These are phyloP conservation scores for Coracopsis vasa DNA, from an alignment of 2,113 vertebrate species.

Conservation along the genomic window DNA sequence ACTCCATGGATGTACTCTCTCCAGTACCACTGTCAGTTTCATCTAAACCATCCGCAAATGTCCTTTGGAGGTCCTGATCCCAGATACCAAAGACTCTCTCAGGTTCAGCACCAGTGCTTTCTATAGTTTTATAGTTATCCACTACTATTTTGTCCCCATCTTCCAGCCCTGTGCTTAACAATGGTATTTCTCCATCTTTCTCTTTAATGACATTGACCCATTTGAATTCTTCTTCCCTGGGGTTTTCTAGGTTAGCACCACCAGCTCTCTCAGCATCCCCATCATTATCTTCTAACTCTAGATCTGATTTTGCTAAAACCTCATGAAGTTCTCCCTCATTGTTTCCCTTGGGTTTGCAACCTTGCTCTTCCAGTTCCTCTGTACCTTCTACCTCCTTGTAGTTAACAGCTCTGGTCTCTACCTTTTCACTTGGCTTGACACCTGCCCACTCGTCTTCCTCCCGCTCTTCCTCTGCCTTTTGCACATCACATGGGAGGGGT, in stretches of 20 bases:
- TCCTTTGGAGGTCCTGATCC: neutral
- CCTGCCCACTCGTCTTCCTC: constrained; percentile 62
- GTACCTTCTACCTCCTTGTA: constrained; percentile 44
- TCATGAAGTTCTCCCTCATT: neutral
- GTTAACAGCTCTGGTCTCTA: constrained; percentile 63
- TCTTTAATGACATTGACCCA: neutral
- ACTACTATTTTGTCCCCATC: neutral
- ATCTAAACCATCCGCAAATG: neutral
- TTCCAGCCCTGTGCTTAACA: neutral
- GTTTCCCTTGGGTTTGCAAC: neutral
- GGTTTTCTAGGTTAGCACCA: neutral
- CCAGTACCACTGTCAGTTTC: neutral
- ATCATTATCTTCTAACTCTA: constrained; percentile 2
- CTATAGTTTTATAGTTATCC: neutral
- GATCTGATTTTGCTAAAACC: constrained; percentile 8
- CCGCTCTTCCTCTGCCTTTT: constrained; percentile 49
- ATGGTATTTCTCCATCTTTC: neutral
- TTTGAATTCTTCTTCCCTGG: constrained; percentile 7
- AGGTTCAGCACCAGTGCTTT: neutral
- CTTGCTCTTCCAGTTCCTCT: constrained; percentile 60
- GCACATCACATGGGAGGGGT: constrained; percentile 35
- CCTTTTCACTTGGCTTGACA: constrained; percentile 73
- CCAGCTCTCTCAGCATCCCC: neutral
- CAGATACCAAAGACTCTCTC: neutral
- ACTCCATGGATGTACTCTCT: neutral